Base-by-base conservation (phyloP, 2,113 vertebrate species). In the Garra rufa region DNA sequence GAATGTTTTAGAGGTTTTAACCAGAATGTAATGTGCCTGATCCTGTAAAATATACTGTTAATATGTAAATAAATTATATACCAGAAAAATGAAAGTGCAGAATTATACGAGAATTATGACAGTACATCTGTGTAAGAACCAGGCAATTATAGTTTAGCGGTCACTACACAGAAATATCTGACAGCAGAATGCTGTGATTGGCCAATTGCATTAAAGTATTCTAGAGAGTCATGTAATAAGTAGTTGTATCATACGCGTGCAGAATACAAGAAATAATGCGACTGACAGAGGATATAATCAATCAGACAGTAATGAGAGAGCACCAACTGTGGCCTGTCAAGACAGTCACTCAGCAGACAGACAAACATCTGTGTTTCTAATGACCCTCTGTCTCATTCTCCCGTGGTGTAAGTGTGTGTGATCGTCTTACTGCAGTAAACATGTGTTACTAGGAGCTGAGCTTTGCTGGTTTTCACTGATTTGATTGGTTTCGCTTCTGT, bases 241-340 rank as follows among this genome's bases (percentile, higher is more conserved):
- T 28, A 48, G 24, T 17, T 61, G 21, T 24, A 79, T 85, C 43
- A 73, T 17, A 34, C 6, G 5, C 9, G 7, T 34, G 63, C 26
- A 34, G n/a, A 83, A 55, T n/a, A 50, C 7, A 11, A 15, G 30
- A 26, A 77, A 83, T 79, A 34, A 65, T 74, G 82, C 19, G 57
- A 75, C 67, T 52, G 48, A 48, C 48, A 73, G 48, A 75, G n/a
- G 61, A 57, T 30, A 38, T 38, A 30, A 80, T 86, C 57, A 52
- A 80, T 75, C 85, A 87, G 69, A 26, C 52, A 59, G 55, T 73
- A 74, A 81, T 81, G 65, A 73, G 70, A 43, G 84, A 57, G 38
- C 61, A 34, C 50, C 83, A 84, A 67, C 71, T 82, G 79, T 85
- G 78, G 55, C 46, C n/a, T 82, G 73, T 86, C 55, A 75, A 61